Base-by-base conservation (phyloP, 2,797 vertebrate species). In the Pempheris klunzingeri region DNA sequence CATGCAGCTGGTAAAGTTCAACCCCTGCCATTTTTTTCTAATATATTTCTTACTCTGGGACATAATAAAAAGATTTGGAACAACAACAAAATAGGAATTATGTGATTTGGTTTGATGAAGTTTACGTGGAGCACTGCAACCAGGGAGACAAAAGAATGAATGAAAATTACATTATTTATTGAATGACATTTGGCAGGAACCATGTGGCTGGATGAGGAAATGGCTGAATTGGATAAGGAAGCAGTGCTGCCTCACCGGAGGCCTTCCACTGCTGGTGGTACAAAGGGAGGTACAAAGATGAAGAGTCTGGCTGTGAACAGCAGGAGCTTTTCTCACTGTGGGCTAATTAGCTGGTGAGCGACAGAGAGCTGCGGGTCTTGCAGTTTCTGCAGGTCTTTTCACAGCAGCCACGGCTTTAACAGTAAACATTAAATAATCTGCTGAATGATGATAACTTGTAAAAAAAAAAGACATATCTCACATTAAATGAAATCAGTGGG, bases 221-320 rank as follows among this genome's bases (percentile, higher is more conserved):
- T 69, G 32, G 44, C 17, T 38, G 61, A 64, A 59, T 68, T 2
- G 1, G 34, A 54, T 64, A 32, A 38, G 44, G 32, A 62, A 47
- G 61, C 32, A 38, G 5, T 44, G n/a, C 17, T 20, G 36, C 55
- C 39, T 68, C 47, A 43, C n/a, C 4, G 2, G 57, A 66, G 39
- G 63, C 18, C 69, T 60, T 80, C 41, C 36, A 63, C 61, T 72
- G 50, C 55, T 4, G 61, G 47, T 55, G 60, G 6, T 78, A 43
- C 72, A 64, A 77, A 78, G 49, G 36, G 47, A 54, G 17, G 53
- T 66, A 61, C 73, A 86, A 80, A 80, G 78, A 67, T 82, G 72
- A 84, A 66, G 77, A 77, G 63, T 59, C 80, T 32, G 50, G 63
- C 84, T 88, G 86, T 82, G 86, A 88, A 47, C 85, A 64, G 80